Percentiles rank a stretch among this genome's conserved stretches.
phyloP scores from a whole-genome alignment of 1,140 invertebrate genomes.

The Aphidius ervi region DNA sequence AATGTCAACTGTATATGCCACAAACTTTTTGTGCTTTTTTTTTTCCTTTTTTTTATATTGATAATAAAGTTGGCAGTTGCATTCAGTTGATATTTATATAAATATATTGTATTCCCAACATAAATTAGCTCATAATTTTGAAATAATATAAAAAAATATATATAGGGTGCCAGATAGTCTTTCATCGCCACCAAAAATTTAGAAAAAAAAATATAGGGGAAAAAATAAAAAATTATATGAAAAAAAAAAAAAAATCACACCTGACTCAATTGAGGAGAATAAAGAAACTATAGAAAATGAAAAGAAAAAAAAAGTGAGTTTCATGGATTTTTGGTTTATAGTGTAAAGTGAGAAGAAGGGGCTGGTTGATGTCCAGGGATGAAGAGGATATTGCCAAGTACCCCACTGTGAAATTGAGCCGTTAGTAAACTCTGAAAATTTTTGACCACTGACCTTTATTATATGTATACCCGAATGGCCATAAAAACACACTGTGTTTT shows the following conservation, averaged over 20 bases:
- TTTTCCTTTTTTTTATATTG: too few relatives aligned
- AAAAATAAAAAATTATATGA: neutral
- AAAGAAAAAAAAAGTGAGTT: too few relatives aligned
- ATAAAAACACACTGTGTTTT: neutral
- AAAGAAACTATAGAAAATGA: neutral
- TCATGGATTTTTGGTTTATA: too few relatives aligned
- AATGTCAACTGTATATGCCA: too few relatives aligned
- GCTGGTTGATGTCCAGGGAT: slow-evolving; percentile 10
- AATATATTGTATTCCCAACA: too few relatives aligned
- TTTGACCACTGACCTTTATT: slow-evolving; percentile 28
- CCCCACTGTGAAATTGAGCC: slow-evolving; percentile 41
- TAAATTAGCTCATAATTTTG: too few relatives aligned
- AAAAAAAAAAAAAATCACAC: neutral
- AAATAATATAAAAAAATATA: too few relatives aligned
- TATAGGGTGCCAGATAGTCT: neutral
- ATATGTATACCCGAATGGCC: slow-evolving; percentile 9
- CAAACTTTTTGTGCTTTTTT: too few relatives aligned
- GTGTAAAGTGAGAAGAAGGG: neutral
- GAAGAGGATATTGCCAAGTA: slow-evolving; percentile 6
- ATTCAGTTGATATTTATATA: too few relatives aligned
- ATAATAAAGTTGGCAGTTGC: too few relatives aligned
- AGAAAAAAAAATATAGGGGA: neutral
- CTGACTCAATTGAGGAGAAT: neutral
- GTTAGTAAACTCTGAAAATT: slow-evolving; percentile 32
- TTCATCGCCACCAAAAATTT: neutral